Conservation (phyloP, 2,113 vertebrate species). For the Neoarius graeffei region DNA sequence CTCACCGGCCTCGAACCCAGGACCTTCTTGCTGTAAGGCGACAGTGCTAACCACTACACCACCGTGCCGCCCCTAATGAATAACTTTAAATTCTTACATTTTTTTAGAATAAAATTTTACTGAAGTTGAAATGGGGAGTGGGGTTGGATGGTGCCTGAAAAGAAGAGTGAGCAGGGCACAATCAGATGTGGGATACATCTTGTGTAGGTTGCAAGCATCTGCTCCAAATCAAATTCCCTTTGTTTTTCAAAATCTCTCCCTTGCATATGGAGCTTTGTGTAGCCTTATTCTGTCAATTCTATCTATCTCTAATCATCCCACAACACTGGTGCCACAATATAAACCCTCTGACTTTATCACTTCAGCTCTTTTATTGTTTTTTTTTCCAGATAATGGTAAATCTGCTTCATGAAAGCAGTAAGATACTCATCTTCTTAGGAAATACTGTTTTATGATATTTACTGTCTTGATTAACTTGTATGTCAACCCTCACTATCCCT, state of each 20-base stretch:
- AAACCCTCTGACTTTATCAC: not conserved
- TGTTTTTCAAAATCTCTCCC: conserved; percentile 42
- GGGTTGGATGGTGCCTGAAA: not conserved
- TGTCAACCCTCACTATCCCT: not conserved
- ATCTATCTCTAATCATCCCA: conserved; percentile 52
- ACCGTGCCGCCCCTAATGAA: no score
- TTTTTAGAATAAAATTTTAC: not conserved
- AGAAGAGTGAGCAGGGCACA: not conserved
- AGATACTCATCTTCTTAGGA: not conserved
- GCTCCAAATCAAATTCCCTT: conserved; percentile 48
- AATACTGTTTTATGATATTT: not conserved
- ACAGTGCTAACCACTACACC: no score
- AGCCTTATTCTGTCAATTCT: not conserved
- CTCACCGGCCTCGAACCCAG: no score
- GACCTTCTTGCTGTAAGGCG: no score
- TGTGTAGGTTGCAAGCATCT: not conserved
- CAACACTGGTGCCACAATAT: conserved; percentile 22
- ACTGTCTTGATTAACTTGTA: not conserved
- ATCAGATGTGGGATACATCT: conserved; percentile 2
- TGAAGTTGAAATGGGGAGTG: not conserved
- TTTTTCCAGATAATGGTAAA: not conserved
- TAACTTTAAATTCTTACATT: not conserved
- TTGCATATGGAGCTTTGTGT: not conserved
- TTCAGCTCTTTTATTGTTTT: not conserved
- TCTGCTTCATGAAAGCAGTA: not conserved